These are phyloP conservation scores for Margarornis squamiger DNA, from an alignment of 2,797 vertebrate species.

Conservation along the genomic window DNA sequence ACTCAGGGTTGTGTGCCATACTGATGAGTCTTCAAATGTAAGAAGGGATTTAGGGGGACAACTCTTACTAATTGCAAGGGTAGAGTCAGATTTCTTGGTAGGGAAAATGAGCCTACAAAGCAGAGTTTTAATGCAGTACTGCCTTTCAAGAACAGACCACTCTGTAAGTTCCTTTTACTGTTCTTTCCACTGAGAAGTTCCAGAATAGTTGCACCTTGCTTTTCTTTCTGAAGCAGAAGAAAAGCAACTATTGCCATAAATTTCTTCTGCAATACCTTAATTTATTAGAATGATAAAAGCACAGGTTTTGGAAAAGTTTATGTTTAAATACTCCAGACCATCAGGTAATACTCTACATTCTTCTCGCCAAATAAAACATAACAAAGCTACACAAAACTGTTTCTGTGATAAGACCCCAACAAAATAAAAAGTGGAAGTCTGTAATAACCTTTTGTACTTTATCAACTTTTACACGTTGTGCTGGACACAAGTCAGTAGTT, in stretches of 20 bases:
- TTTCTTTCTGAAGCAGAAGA: not conserved
- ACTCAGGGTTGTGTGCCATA: not conserved
- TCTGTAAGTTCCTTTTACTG: not conserved
- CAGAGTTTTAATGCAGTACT: not conserved
- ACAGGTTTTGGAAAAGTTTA: rapidly evolving
- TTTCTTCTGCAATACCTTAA: not conserved
- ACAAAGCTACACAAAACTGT: not conserved
- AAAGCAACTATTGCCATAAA: not conserved
- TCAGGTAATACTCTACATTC: not conserved
- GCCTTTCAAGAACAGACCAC: not conserved
- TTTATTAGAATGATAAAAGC: not conserved
- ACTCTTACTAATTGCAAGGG: not conserved
- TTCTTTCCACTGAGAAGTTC: not conserved
- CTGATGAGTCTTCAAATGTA: not conserved
- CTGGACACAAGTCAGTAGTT: not conserved
- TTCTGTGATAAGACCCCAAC: not conserved
- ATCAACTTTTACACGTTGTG: not conserved
- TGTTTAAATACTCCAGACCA: not conserved
- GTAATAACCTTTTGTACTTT: not conserved
- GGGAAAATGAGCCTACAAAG: not conserved
- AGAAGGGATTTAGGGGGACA: not conserved
- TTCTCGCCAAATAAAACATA: not conserved
- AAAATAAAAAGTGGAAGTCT: not conserved
- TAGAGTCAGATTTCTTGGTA: not conserved
- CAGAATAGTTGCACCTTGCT: not conserved